These are phyloP conservation scores for Sesamia nonagrioides DNA, from an alignment of 1,140 invertebrate genomes.

Conservation along the genomic window DNA sequence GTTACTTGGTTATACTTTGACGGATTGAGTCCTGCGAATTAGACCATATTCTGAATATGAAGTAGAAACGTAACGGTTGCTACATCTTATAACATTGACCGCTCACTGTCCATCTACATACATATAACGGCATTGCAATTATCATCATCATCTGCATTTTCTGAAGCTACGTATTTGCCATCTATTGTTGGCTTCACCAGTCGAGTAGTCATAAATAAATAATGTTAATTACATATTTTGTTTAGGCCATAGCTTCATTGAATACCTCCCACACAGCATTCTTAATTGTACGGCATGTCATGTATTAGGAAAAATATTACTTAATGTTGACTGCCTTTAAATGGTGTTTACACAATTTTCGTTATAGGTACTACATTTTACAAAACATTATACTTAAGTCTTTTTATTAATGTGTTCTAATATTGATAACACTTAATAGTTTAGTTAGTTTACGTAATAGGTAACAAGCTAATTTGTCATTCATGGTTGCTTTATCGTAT, in stretches of 20 bases:
- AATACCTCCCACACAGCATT: neutral
- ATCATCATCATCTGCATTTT: too few relatives aligned
- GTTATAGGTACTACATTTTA: too few relatives aligned
- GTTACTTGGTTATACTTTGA: neutral
- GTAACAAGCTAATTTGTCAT: neutral
- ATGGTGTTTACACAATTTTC: too few relatives aligned
- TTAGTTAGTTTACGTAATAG: too few relatives aligned
- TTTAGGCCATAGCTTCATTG: neutral
- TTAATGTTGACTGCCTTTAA: too few relatives aligned
- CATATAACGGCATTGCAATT: too few relatives aligned
- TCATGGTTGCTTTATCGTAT: neutral
- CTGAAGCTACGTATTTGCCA: too few relatives aligned
- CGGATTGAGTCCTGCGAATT: neutral
- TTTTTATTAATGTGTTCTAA: too few relatives aligned
- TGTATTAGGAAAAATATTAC: too few relatives aligned
- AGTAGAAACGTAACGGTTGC: neutral
- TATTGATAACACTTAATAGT: too few relatives aligned
- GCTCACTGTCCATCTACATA: too few relatives aligned
- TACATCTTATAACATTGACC: neutral
- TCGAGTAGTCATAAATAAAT: neutral
- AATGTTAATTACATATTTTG: slow-evolving; percentile 27
- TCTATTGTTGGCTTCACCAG: neutral
- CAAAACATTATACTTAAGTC: too few relatives aligned
- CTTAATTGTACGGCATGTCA: neutral
- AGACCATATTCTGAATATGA: neutral